Percentiles rank a stretch among this genome's conserved stretches.
These are phyloP conservation scores for Erebia aethiops DNA, from an alignment of 2,888 invertebrate species.

Conservation along the genomic window DNA sequence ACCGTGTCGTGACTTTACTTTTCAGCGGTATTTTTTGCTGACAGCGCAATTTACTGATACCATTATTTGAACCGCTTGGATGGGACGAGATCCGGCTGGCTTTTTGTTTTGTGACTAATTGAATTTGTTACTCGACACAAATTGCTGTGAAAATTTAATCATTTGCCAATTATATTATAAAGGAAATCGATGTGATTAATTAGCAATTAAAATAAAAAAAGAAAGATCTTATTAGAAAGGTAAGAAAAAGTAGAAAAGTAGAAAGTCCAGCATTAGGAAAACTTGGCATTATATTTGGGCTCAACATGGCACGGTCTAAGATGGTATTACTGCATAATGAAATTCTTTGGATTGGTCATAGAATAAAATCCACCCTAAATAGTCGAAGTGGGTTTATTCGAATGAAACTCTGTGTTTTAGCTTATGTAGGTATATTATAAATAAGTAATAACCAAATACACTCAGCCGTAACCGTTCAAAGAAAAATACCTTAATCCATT, in stretches of 20 bases:
- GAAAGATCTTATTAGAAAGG: neutral
- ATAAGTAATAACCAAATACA: constrained; percentile 2
- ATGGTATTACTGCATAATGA: no score
- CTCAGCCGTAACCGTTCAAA: constrained; percentile 6
- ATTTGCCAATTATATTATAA: constrained; percentile 1
- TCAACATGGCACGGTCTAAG: no score
- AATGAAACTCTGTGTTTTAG: no score
- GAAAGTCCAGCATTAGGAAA: no score
- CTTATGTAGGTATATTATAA: no score
- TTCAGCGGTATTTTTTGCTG: constrained; percentile 19
- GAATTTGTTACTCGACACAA: constrained; percentile 20
- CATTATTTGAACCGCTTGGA: constrained; percentile 30
- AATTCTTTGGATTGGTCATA: no score
- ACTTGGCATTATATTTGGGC: no score
- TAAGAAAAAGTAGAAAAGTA: no score
- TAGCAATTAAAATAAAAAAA: neutral
- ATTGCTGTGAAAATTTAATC: constrained; percentile 13
- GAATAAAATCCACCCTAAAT: no score
- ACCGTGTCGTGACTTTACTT: constrained; percentile 16
- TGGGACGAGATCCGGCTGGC: constrained; percentile 19
- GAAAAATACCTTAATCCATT: constrained; percentile 22
- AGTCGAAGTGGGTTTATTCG: no score
- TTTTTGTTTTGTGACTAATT: constrained; percentile 27
- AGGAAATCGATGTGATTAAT: neutral
- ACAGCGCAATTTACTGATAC: constrained; percentile 30